Base-by-base conservation (phyloP, 2,888 invertebrate genomes). In the Tachina grossa region DNA sequence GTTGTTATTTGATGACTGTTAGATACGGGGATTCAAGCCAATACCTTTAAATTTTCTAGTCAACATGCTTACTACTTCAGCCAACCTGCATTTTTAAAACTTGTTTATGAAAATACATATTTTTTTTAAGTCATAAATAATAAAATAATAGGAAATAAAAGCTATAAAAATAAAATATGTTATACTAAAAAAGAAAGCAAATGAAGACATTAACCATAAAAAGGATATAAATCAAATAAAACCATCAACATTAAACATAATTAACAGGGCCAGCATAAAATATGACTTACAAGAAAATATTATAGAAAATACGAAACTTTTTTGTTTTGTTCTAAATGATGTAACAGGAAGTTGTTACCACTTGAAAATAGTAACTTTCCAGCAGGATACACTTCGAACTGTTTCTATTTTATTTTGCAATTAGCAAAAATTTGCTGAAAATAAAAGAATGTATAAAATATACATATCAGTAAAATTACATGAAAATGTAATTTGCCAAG, bases 161-260 rank as follows among this genome's bases (percentile, higher is more conserved):
- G 2, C 22, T n/a, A n/a, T 10, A 55, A 41, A 53, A 16, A 19
- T n/a, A 43, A 31, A 69, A 2, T 10, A 22, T 22, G 13, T 31
- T 66, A 2, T 1, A 57, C 47, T 39, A 10, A 6, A 69, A 55
- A 41, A 49, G 6, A 43, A 47, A 41, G n/a, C 6, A 66, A 74
- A 84, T 80, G 4, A 71, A 84, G 71, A 45, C 47, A 84, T 84
- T 80, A 76, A 71, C 31, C 31, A 31, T 31, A 84, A 66, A n/a
- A 55, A 63, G 65, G 5, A 9, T 57, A 84, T 80, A 84, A 84
- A 84, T 84, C 84, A 80, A 43, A 51, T 47, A 16, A 84, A 80
- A 51, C 65, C 80, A 66, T 66, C 63, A 84, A 80, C 80, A 22
- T 72, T 53, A 80, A 76, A 69, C 63, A 47, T 63, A 82, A 75